Evolutionary conservation across 2,888 invertebrate genomes (phyloP).

Genomic region (Listrodromus nycthemerus): DNA sequence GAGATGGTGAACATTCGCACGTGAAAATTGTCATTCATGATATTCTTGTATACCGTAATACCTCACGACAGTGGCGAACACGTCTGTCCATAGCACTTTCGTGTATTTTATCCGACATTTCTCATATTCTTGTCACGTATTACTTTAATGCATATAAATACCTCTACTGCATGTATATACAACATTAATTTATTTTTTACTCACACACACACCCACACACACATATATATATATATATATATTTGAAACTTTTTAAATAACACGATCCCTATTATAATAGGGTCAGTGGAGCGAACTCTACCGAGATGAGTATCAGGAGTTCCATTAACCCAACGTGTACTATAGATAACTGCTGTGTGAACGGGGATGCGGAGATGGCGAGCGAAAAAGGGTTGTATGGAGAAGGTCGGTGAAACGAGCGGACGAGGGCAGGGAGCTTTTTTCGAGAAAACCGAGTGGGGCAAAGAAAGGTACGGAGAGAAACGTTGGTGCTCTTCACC

Average conservation of each 20-base stretch:
- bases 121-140: slow-evolving; percentile 20
- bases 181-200: neutral
- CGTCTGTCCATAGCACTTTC: slow-evolving; percentile 19
- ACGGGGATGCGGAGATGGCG: neutral
- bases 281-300: slow-evolving; percentile 29
- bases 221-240: neutral
- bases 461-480: slow-evolving; percentile 11
- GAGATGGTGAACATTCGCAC: slow-evolving; percentile 10
- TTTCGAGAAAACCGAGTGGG: slow-evolving; percentile 44
- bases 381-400: slow-evolving; percentile 1
- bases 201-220: neutral
- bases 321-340: slow-evolving; percentile 45
- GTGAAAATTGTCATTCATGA: slow-evolving; percentile 65
- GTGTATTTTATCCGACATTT: neutral
- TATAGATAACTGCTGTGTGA: slow-evolving; percentile 22
- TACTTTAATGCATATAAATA: slow-evolving; percentile 20
- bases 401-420: slow-evolving; percentile 32
- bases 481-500: slow-evolving; percentile 28
- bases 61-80: slow-evolving; percentile 15
- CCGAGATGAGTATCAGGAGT: slow-evolving; percentile 47
- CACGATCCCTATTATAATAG: slow-evolving; percentile 37
- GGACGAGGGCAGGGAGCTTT: slow-evolving; percentile 21
- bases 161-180: neutral
- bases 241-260: slow-evolving; percentile 24
- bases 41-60: slow-evolving; percentile 60